Evolutionary conservation across 2,888 invertebrate species (phyloP), one percentile per base, ranked within the genome.

Genomic region (Andrena hattorfiana): DNA sequence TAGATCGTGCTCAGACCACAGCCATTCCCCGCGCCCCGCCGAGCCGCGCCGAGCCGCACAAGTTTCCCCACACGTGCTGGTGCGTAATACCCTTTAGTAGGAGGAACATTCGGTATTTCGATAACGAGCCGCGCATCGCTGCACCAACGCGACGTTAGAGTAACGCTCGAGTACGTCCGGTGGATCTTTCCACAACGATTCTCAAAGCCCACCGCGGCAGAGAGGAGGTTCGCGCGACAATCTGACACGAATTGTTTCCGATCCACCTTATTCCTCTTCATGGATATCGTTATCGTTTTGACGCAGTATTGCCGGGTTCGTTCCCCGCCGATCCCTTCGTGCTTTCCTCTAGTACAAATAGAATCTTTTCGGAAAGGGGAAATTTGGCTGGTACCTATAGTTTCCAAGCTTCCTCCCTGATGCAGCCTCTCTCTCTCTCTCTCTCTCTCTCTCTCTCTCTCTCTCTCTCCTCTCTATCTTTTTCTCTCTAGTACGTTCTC

Each of bases 51-150:
- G 10, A 2, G 35, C 10, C 30, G 10, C 30, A 32, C 30, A 42
- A 42, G 8, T 49, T 42, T 49, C 28, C 16, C 20, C 76, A 59
- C 56, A 59, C 42, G 59, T 35, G 81, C 60, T 67, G 60, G 64
- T 64, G 81, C 81, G 76, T 82, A 81, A 81, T 76, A 76, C 64
- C 59, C 66, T 67, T 49, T 66, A 20, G 48, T 32, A 54, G 42
- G 56, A 72, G 75, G 30, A 69, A 79, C 71, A 70, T 54, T 62
- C 67, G 77, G 73, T 66, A 63, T 67, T 78, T 77, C 77, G 83
- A 77, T 83, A 83, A 82, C 73, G 77, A 75, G 67, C 71, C 35
- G 30, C 69, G 77, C 75, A 28, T 59, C 75, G 74, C 51, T 75
- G 71, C 83, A 66, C 42, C 49, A 4, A n/a, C 13, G 49, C 42